phyloP scores from a whole-genome alignment of 2,797 vertebrate genomes.

The Pachyuromys duprasi region DNA sequence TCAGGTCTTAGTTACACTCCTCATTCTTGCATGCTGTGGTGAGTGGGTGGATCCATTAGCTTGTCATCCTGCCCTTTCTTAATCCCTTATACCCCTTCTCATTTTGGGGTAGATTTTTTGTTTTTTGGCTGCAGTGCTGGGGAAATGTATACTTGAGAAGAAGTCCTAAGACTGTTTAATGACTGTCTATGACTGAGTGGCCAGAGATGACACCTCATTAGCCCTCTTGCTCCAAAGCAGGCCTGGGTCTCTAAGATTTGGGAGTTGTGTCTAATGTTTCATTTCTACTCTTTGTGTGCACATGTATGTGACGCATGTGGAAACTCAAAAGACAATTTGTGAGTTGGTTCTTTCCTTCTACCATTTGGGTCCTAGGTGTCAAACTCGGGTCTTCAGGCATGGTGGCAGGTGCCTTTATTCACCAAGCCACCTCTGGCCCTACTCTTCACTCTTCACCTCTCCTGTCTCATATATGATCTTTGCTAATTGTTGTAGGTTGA shows the following conservation, averaged over 20 bases:
- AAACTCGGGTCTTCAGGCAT: background rate
- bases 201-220: background rate
- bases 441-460: background rate
- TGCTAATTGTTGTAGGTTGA: background rate
- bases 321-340: background rate
- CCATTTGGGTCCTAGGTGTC: background rate
- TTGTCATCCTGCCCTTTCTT: constrained; percentile 63
- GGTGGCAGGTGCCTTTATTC: background rate
- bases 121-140: constrained; percentile 57
- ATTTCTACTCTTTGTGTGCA: background rate
- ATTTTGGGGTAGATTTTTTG: constrained; percentile 68
- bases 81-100: background rate
- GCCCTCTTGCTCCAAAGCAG: background rate
- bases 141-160: constrained; percentile 35
- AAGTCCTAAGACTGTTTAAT: constrained; percentile 30
- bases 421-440: background rate
- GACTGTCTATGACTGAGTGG: constrained; percentile 44
- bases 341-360: background rate
- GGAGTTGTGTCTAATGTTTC: background rate
- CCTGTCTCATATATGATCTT: background rate
- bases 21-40: constrained; percentile 63
- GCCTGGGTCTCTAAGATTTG: background rate
- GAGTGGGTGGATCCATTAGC: constrained; percentile 72
- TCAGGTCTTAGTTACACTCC: constrained; percentile 57
- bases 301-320: background rate